Base-by-base conservation (phyloP, 2,888 invertebrate species). In the Agriopis marginaria region DNA sequence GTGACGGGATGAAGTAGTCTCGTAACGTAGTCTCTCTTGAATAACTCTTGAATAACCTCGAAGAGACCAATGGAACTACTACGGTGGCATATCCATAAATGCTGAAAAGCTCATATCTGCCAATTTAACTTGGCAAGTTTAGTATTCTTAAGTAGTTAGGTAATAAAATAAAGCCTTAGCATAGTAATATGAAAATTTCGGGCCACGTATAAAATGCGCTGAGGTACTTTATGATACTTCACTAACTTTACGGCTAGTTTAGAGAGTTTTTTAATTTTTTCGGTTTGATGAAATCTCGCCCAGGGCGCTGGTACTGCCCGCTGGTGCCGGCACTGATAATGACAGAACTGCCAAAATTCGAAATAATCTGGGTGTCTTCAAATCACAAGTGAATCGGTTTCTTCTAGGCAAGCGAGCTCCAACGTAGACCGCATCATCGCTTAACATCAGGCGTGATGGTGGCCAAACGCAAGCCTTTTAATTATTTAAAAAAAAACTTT, bases 71-170 rank as follows among this genome's bases (percentile, higher is more conserved):
- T n/a, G 77, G 70, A 78, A 77, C 78, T 78, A 76, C 73, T 80
- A 77, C 77, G 72, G 72, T 71, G 74, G 73, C 76, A 77, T 79
- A 80, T 78, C 75, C 77, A 78, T 81, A 79, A 81, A 79, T 76
- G 78, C 72, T 70, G 70, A 73, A 79, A 81, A 79, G 75, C 76
- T 77, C 74, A 76, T 77, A 79, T 80, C 77, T 77, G 79, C 78
- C 79, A 79, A 80, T 82, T 80, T 79, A 71, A 75, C 75, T 76
- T 70, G 75, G 75, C 76, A 76, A 71, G 73, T 68, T 67, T n/a
- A n/a, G n/a, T n/a, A n/a, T 66, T 75, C 75, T 75, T 72, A 72
- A 72, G 71, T 67, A 61, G 69, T 68, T 66, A 32, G 45, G 66
- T 73, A 71, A 73, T 74, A 73, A 74, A 75, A 74, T 70, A 68